phyloP scores from a whole-genome alignment of 1,140 invertebrate species.

The Anoplophora glabripennis region DNA sequence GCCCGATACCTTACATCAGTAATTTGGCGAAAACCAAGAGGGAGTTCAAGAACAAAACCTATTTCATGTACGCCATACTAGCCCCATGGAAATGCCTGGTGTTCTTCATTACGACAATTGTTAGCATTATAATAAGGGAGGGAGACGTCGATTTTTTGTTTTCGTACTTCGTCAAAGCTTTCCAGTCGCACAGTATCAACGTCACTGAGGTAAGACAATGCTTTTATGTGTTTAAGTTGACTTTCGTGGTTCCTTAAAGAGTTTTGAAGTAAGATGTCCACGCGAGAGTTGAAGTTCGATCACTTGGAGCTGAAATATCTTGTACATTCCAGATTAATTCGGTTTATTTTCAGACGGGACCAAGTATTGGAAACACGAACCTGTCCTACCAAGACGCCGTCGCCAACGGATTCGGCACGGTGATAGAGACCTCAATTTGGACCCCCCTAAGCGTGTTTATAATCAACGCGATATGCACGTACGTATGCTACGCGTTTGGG shows the following conservation, averaged over 20 bases:
- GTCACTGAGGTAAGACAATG: conserved; percentile 65
- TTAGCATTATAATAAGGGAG: conserved; percentile 71
- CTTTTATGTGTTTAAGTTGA: neutral
- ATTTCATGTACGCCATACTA: conserved; percentile 85
- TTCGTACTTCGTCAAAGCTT: conserved; percentile 68
- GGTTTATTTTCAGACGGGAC: conserved; percentile 19
- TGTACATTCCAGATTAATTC: neutral
- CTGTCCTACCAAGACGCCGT: conserved; percentile 39
- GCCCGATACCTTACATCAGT: conserved; percentile 75
- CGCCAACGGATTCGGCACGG: conserved; percentile 64
- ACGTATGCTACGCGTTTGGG: conserved; percentile 87
- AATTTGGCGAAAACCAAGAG: conserved; percentile 78
- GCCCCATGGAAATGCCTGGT: conserved; percentile 84
- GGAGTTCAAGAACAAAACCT: conserved; percentile 73
- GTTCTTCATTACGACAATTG: conserved; percentile 71
- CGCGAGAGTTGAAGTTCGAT: no score
- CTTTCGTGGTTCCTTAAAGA: no score
- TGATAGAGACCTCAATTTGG: conserved; percentile 65
- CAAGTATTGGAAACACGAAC: conserved; percentile 30
- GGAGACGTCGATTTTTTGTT: conserved; percentile 77
- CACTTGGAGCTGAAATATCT: no score
- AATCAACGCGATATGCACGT: conserved; percentile 78
- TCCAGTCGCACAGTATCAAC: conserved; percentile 73
- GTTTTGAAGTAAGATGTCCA: no score
- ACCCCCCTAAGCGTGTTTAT: conserved; percentile 76